Percentiles rank a stretch among this genome's conserved stretches.
Conservation (phyloP, 2,113 vertebrate genomes). For the Ciconia maguari region DNA sequence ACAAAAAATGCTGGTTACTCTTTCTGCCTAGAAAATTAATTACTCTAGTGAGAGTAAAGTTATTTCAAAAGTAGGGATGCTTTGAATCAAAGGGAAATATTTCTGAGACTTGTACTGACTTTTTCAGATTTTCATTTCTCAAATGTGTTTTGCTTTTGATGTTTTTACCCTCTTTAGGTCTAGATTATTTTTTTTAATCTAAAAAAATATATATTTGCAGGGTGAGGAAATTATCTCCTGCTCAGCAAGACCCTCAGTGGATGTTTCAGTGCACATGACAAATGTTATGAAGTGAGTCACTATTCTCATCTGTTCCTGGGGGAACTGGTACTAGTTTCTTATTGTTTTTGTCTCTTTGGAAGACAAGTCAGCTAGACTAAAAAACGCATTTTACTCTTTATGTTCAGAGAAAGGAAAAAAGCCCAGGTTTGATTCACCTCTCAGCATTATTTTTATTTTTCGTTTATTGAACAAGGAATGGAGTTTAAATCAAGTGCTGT, state of each 20-base stretch:
- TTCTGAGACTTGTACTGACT: background rate
- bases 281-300: background rate
- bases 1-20: background rate
- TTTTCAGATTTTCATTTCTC: constrained; percentile 13
- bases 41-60: background rate
- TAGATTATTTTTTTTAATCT: background rate
- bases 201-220: background rate
- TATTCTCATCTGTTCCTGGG: background rate
- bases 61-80: background rate
- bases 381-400: background rate
- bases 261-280: background rate
- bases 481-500: constrained; percentile 41
- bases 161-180: background rate
- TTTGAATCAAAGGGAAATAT: constrained; percentile 29
- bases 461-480: constrained; percentile 22
- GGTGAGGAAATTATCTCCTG: background rate
- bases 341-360: background rate
- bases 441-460: constrained; percentile 27
- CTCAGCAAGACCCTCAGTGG: background rate
- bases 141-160: background rate
- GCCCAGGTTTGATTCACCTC: background rate
- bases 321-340: background rate
- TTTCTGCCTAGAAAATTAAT: constrained; percentile 48
- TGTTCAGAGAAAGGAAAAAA: background rate
- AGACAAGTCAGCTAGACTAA: background rate